Conservation (phyloP, 23 tunicate genomes). For the Trididemnum nubilum region DNA sequence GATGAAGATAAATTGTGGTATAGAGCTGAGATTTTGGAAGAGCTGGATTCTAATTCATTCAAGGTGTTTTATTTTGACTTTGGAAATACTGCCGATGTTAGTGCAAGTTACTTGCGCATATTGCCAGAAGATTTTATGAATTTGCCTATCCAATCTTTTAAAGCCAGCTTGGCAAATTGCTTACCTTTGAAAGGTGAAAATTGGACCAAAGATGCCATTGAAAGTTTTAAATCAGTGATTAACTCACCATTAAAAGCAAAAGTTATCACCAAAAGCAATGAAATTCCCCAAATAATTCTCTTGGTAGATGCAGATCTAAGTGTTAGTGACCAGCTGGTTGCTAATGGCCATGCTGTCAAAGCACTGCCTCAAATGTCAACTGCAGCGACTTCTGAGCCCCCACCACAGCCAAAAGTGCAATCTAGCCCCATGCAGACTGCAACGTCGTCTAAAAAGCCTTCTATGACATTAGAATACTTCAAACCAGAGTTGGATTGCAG, state of each 20-base stretch:
- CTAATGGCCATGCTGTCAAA: background rate
- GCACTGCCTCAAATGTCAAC: background rate
- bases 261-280: background rate
- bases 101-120: background rate
- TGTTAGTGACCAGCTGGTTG: background rate
- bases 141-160: constrained; percentile 25
- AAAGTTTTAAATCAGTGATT: background rate
- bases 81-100: constrained; percentile 33
- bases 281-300: background rate
- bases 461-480: background rate
- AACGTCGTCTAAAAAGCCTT: background rate
- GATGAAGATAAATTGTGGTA: constrained; percentile 40
- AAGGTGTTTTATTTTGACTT: constrained; percentile 35
- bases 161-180: constrained; percentile 16
- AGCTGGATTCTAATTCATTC: background rate
- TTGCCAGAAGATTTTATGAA: constrained; percentile 13
- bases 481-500: background rate
- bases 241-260: constrained; percentile 2
- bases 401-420: background rate
- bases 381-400: background rate
- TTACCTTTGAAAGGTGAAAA: constrained; percentile 10
- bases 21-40: constrained; percentile 27
- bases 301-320: background rate
- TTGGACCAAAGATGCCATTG: constrained; percentile 23
- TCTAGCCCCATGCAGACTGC: background rate